These are phyloP conservation scores for Cyanoderma ruficeps DNA, from an alignment of 2,113 vertebrate genomes.

Conservation along the genomic window DNA sequence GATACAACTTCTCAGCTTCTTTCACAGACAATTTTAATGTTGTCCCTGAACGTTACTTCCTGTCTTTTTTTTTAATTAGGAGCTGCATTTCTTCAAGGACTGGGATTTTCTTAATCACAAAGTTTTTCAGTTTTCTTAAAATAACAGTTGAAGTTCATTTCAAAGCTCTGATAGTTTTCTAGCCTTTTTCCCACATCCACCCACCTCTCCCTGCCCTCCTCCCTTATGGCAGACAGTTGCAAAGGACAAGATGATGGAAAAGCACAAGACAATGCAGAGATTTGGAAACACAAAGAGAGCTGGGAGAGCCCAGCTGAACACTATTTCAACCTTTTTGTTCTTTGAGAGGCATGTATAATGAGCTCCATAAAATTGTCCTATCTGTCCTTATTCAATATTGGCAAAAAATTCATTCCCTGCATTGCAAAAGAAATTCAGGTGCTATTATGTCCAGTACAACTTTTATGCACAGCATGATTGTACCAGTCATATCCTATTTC, in stretches of 20 bases:
- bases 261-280: constrained; percentile 19
- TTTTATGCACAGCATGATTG: constrained; percentile 8
- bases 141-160: neutral
- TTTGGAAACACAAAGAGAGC: neutral
- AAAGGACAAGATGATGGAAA: constrained; percentile 41
- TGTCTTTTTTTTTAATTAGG: neutral
- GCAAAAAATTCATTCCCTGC: neutral
- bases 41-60: neutral
- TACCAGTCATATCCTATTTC: constrained; percentile 21
- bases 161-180: neutral
- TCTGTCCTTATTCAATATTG: constrained; percentile 35
- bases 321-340: constrained; percentile 20
- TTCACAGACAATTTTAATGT: neutral
- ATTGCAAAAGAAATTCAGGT: constrained; percentile 16
- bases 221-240: neutral
- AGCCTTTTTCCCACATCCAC: neutral
- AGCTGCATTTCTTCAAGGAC: neutral
- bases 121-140: neutral
- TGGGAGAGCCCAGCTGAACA: neutral
- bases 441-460: neutral
- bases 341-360: constrained; percentile 13
- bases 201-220: neutral
- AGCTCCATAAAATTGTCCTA: neutral
- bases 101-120: neutral
- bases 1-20: neutral